These are phyloP conservation scores for Dryadula phaetusa DNA, from an alignment of 2,888 invertebrate species.

Conservation along the genomic window DNA sequence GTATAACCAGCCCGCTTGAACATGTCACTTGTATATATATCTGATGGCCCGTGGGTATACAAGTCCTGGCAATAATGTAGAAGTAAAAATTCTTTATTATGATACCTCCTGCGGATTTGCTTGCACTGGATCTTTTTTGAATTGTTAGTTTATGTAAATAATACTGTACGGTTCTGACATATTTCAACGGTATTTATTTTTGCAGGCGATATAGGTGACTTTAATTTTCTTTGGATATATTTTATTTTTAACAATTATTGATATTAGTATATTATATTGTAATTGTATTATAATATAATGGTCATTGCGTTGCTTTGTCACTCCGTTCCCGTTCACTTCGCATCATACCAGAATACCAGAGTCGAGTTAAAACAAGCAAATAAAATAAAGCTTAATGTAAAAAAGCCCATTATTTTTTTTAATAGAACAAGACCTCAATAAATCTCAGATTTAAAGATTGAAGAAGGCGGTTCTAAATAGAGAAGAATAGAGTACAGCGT, in stretches of 20 bases:
- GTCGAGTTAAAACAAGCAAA: no score
- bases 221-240: background rate
- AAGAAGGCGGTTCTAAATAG: no score
- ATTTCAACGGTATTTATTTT: background rate
- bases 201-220: background rate
- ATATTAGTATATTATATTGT: no score
- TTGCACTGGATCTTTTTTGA: background rate
- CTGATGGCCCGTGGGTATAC: slow-evolving; percentile 13
- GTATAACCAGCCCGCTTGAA: background rate
- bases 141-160: background rate
- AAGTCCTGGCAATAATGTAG: slow-evolving; percentile 7
- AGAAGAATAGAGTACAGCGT: no score
- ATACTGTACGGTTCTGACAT: background rate
- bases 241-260: background rate
- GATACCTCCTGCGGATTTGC: slow-evolving; percentile 17
- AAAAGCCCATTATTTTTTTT: no score
- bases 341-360: no score
- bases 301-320: no score
- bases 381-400: no score
- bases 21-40: slow-evolving; percentile 14
- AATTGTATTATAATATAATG: no score
- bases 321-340: no score
- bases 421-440: no score
- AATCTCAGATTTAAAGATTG: no score
- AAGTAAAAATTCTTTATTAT: slow-evolving; percentile 20